A percentile compares a stretch with the other conserved stretches of the same genome.
phyloP scores from a whole-genome alignment of 2,113 vertebrate species.

The Grammomys dolichurus region DNA sequence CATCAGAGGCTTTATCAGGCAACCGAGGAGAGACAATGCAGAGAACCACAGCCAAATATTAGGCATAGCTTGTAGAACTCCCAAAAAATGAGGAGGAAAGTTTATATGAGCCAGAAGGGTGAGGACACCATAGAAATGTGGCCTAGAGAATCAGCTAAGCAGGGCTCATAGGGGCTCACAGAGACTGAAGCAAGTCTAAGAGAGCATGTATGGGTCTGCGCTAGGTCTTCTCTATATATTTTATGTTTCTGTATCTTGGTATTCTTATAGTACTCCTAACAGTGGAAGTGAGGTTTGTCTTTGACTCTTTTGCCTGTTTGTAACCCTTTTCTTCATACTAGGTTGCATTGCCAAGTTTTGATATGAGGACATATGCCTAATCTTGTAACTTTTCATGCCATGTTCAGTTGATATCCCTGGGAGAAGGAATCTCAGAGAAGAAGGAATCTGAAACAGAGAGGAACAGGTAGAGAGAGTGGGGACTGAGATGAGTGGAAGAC shows the following conservation, averaged over 20 bases:
- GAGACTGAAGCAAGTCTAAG: background rate
- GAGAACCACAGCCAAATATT: background rate
- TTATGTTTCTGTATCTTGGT: background rate
- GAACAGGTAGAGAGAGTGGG: too few relatives aligned
- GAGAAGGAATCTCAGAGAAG: too few relatives aligned
- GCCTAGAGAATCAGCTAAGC: background rate
- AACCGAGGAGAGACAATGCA: background rate
- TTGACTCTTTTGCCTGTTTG: background rate
- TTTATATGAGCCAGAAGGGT: background rate
- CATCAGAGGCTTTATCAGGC: background rate
- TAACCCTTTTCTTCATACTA: too few relatives aligned
- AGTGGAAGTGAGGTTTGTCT: background rate
- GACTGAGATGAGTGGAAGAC: too few relatives aligned
- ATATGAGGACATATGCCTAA: too few relatives aligned
- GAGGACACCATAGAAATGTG: background rate
- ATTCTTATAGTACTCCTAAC: background rate
- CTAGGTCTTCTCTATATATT: background rate
- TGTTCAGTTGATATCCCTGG: too few relatives aligned
- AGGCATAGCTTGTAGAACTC: background rate
- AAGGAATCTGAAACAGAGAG: too few relatives aligned
- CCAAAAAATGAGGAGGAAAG: background rate
- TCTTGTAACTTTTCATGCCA: too few relatives aligned
- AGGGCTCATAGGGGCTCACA: background rate
- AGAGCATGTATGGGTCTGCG: background rate
- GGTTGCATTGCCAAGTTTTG: too few relatives aligned